Base-by-base conservation (phyloP, 2,888 invertebrate genomes). In the Luperina nickerlii region DNA sequence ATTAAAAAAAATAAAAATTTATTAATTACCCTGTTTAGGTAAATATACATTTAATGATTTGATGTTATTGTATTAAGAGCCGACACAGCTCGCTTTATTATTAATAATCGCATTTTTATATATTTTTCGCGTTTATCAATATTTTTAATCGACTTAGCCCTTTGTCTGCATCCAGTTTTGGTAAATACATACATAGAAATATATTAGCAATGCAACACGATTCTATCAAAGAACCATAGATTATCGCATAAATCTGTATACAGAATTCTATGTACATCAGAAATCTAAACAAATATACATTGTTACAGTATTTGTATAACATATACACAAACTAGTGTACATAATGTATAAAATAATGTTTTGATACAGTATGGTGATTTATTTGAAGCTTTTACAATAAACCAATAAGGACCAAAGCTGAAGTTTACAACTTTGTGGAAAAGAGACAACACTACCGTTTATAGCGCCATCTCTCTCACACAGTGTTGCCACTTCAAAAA, bases 311-410 rank as follows among this genome's bases (percentile, higher is more conserved):
- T 85, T 91, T 87, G 86, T 91, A 91, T 93, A 93, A 89, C 89
- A 81, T 83, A 93, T 96, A 95, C 92, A 95, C 95, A 96, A 96
- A 96, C 90, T 69, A 92, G 94, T 96, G 96, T 96, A 96, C 90
- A 95, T 90, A 91, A 91, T 92, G 92, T 94, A 94, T 92, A 91
- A 92, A 89, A 87, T 77, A 73, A 75, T 74, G 65, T 82, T 86
- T 89, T 85, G 79, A 82, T 82, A 79, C 69, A 76, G 68, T 71
- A 78, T 48, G 88, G 88, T 82, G 88, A 82, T 87, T 78, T 32
- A 85, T 85, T 78, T 79, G 69, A 74, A 71, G 63, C 74, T 38
- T 81, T 73, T 54, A 65, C 15, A 63, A 69, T 54, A 65, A 85
- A 80, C 71, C 57, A 78, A 70, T 51, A 66, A 45, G n/a, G 78